These are phyloP conservation scores for Leptopilina myrica DNA, from an alignment of 2,888 invertebrate genomes.

Conservation along the genomic window DNA sequence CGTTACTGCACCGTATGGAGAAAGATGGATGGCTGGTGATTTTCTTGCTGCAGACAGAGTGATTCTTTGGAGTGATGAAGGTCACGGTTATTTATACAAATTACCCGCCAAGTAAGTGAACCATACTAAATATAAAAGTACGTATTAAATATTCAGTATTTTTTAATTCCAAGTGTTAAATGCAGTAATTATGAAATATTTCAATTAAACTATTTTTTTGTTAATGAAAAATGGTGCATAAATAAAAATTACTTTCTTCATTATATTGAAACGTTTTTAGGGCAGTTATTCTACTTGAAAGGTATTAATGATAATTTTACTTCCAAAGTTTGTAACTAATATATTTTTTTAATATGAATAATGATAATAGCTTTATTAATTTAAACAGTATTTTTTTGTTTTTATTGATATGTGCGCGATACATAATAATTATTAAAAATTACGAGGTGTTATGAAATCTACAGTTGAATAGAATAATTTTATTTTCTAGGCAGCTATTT, in stretches of 20 bases:
- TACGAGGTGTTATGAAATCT: background rate
- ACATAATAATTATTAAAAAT: background rate
- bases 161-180: slow-evolving; percentile 3
- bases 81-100: slow-evolving; percentile 96
- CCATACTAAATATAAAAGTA: background rate
- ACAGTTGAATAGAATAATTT: background rate
- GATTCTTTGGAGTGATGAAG: slow-evolving; percentile 96
- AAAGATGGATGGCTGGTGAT: slow-evolving; percentile 97
- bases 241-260: slow-evolving; percentile 56
- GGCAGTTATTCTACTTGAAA: slow-evolving; percentile 70
- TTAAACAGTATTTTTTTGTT: background rate
- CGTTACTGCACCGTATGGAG: slow-evolving; percentile 91
- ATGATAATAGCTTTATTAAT: background rate
- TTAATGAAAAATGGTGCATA: slow-evolving; percentile 2
- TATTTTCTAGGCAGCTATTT: slow-evolving; percentile 15
- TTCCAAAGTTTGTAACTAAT: slow-evolving; percentile 45
- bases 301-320: slow-evolving; percentile 57
- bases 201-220: background rate
- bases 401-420: background rate
- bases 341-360: background rate
- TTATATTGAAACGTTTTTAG: slow-evolving; percentile 70
- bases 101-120: slow-evolving; percentile 94
- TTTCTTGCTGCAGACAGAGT: slow-evolving; percentile 95
- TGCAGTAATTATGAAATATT: background rate
- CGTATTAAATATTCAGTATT: slow-evolving; percentile 14